Evolutionary conservation across 2,113 vertebrate genomes (phyloP).

Genomic region (Chinchilla lanigera): DNA sequence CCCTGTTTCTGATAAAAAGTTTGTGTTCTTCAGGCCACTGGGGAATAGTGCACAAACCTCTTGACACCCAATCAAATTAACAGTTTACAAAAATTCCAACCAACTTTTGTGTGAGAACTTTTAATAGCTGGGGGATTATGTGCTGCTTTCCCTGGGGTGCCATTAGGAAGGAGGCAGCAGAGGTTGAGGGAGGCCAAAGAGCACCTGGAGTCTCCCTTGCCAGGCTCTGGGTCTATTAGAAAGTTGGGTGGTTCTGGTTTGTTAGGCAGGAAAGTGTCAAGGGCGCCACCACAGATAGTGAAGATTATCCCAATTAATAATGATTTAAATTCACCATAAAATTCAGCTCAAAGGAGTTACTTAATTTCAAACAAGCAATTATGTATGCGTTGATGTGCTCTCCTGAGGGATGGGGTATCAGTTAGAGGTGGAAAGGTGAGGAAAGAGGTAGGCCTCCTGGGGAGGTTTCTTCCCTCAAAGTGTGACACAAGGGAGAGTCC

Average conservation of each 20-base stretch:
- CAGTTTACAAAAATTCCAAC: neutral
- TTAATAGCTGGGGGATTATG: neutral
- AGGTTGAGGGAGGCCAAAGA: neutral
- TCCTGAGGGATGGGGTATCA: neutral
- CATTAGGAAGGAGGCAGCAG: neutral
- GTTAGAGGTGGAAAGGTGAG: neutral
- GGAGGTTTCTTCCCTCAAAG: too few relatives aligned
- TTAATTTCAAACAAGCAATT: conserved; percentile 56
- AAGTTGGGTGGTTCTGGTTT: neutral
- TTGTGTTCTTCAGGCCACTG: neutral
- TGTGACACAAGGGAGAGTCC: neutral
- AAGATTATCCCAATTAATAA: neutral
- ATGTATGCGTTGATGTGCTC: rapidly evolving
- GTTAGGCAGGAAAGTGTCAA: neutral
- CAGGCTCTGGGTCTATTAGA: neutral
- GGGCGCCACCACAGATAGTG: neutral
- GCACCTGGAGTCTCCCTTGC: too few relatives aligned
- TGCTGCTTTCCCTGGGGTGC: neutral
- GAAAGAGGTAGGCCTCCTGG: neutral
- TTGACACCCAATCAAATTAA: conserved; percentile 35
- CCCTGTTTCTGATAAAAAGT: conserved; percentile 32
- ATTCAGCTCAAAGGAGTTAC: neutral
- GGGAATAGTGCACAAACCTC: conserved; percentile 34
- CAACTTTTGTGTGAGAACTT: neutral
- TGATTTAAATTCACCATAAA: neutral